Conservation (phyloP, 1,140 invertebrate genomes). For the Drosophila murphyi region DNA sequence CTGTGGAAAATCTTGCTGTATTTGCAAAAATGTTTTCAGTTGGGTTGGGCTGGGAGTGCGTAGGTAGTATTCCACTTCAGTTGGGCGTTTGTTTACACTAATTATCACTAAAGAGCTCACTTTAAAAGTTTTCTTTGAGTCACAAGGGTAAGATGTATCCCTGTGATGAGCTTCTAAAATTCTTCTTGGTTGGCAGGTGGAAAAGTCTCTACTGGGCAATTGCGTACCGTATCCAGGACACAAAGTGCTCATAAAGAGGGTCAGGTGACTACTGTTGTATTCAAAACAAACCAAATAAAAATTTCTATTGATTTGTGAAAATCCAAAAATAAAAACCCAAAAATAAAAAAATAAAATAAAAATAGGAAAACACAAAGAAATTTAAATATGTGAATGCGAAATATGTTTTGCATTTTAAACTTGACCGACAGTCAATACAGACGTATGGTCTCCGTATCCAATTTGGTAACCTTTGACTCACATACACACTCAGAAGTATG, state of each 20-base stretch:
- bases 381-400: conserved; percentile 53
- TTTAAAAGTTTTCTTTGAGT: conserved; percentile 17
- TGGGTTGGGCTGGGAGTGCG: background rate
- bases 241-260: background rate
- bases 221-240: background rate
- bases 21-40: conserved; percentile 59
- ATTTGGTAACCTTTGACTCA: conserved; percentile 54
- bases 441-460: conserved; percentile 24
- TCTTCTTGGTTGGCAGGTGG: background rate
- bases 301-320: background rate
- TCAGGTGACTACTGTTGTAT: background rate
- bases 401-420: conserved; percentile 61
- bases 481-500: conserved; percentile 13
- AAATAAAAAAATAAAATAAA: background rate
- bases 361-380: conserved; percentile 46
- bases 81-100: conserved; percentile 26
- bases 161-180: conserved; percentile 17
- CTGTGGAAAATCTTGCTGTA: conserved; percentile 54
- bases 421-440: conserved; percentile 61
- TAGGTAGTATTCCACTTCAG: conserved; percentile 13
- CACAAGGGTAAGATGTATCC: background rate
- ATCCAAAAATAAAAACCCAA: background rate
- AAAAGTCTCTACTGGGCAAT: background rate
- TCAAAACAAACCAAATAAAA: background rate
- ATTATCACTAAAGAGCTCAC: conserved; percentile 37